These are phyloP conservation scores for Watsonalla cultraria DNA, from an alignment of 2,888 invertebrate genomes.

Conservation along the genomic window DNA sequence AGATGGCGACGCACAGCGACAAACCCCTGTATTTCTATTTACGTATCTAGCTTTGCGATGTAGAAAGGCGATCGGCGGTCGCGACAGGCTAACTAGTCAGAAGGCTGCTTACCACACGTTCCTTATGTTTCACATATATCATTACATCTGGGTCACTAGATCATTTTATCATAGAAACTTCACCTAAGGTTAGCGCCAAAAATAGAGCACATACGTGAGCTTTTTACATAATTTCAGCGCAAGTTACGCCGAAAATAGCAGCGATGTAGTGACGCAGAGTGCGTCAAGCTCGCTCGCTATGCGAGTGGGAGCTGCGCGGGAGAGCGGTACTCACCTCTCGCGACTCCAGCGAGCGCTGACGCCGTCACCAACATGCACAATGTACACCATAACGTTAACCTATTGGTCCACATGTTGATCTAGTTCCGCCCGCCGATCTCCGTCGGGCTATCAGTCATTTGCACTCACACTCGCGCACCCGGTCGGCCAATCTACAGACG, in stretches of 20 bases:
- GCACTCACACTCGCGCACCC: slow-evolving; percentile 76
- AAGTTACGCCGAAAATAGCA: slow-evolving; percentile 76
- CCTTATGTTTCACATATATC: slow-evolving; percentile 23
- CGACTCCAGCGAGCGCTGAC: slow-evolving; percentile 61
- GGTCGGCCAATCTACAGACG: slow-evolving; percentile 65
- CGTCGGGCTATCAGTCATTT: slow-evolving; percentile 73
- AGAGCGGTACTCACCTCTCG: slow-evolving; percentile 65
- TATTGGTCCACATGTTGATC: slow-evolving; percentile 74
- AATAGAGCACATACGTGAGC: slow-evolving; percentile 74
- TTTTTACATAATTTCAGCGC: slow-evolving; percentile 80
- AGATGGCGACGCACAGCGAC: slow-evolving; percentile 76
- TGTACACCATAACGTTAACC: slow-evolving; percentile 71
- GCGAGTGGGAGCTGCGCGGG: slow-evolving; percentile 12
- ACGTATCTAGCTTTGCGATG: slow-evolving; percentile 67
- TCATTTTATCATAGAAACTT: slow-evolving; percentile 59
- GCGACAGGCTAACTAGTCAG: slow-evolving; percentile 7
- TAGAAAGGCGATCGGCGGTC: slow-evolving; percentile 35
- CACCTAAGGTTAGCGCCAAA: slow-evolving; percentile 71
- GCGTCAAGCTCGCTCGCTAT: slow-evolving; percentile 19
- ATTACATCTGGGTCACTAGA: slow-evolving; percentile 52
- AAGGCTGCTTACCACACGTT: slow-evolving; percentile 15
- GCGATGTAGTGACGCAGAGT: slow-evolving; percentile 65
- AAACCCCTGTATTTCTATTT: slow-evolving; percentile 78
- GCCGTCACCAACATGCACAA: slow-evolving; percentile 69
- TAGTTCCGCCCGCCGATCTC: slow-evolving; percentile 57